A percentile compares a stretch with the other conserved stretches of the same genome.
Conservation (phyloP, 2,888 invertebrate species). For the Xiphydria camelus region DNA sequence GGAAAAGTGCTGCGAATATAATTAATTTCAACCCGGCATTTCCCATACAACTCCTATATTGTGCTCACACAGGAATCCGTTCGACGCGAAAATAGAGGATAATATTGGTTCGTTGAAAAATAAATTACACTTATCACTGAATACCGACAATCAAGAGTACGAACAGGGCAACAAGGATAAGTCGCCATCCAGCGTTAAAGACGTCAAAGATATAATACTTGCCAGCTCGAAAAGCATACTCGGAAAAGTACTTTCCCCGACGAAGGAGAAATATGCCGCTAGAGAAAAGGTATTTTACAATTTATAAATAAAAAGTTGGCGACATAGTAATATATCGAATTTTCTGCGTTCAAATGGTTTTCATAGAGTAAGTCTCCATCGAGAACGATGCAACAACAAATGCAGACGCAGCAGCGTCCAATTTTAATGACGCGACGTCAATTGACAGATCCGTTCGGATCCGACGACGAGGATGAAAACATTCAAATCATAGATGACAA, state of each 20-base stretch:
- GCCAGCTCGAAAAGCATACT: constrained; percentile 73
- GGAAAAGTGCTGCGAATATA: too few species aligned
- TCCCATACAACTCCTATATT: background rate
- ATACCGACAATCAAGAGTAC: constrained; percentile 47
- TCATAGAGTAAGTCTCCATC: constrained; percentile 57
- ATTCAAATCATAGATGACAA: constrained; percentile 53
- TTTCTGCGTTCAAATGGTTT: background rate
- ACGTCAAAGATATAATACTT: constrained; percentile 72
- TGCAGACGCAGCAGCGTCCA: constrained; percentile 46
- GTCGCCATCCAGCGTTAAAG: constrained; percentile 67
- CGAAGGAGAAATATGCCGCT: constrained; percentile 66
- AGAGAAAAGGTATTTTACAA: constrained; percentile 54
- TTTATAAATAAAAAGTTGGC: background rate
- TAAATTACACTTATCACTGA: constrained; percentile 50
- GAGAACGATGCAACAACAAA: constrained; percentile 31
- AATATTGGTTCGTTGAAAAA: constrained; percentile 49
- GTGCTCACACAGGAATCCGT: constrained; percentile 38
- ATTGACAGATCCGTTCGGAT: constrained; percentile 86
- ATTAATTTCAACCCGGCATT: too few species aligned
- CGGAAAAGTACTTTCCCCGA: constrained; percentile 77
- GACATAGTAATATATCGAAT: background rate
- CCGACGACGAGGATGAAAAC: constrained; percentile 72
- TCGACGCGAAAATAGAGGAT: constrained; percentile 53
- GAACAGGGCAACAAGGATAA: constrained; percentile 57
- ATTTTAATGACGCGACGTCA: constrained; percentile 83